phyloP scores from a whole-genome alignment of 2,888 invertebrate genomes.

The Agriotes lineatus region DNA sequence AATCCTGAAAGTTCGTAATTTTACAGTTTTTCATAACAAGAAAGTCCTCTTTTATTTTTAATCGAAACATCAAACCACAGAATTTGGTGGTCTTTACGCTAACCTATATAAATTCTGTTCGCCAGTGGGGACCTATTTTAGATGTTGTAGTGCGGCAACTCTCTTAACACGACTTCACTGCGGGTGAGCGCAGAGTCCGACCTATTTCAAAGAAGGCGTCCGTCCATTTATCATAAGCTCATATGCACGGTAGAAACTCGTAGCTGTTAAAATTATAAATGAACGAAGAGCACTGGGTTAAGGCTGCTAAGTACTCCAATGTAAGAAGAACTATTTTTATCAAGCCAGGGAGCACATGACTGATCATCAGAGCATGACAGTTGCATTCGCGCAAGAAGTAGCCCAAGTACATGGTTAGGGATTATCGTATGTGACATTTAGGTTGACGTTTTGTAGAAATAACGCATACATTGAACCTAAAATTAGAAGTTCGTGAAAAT shows the following conservation, averaged over 20 bases:
- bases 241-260: neutral
- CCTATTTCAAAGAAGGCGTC: neutral
- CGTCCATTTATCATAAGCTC: conserved; percentile 10
- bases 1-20: no score
- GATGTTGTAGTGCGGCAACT: conserved; percentile 12
- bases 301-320: neutral
- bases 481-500: no score
- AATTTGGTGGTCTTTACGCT: no score
- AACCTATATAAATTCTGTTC: no score
- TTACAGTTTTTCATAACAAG: no score
- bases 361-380: conserved; percentile 13
- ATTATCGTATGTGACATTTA: neutral
- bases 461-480: no score
- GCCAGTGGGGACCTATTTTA: no score
- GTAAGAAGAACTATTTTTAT: conserved; percentile 5
- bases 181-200: conserved; percentile 6
- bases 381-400: conserved; percentile 13
- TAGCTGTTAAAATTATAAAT: conserved; percentile 16
- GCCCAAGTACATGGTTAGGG: conserved; percentile 20
- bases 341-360: neutral
- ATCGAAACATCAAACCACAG: no score
- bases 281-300: conserved; percentile 6
- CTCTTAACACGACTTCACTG: neutral
- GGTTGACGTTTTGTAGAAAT: no score
- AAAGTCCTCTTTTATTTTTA: no score